Conservation (phyloP, 1,140 invertebrate genomes). For the Gryon sp. region DNA sequence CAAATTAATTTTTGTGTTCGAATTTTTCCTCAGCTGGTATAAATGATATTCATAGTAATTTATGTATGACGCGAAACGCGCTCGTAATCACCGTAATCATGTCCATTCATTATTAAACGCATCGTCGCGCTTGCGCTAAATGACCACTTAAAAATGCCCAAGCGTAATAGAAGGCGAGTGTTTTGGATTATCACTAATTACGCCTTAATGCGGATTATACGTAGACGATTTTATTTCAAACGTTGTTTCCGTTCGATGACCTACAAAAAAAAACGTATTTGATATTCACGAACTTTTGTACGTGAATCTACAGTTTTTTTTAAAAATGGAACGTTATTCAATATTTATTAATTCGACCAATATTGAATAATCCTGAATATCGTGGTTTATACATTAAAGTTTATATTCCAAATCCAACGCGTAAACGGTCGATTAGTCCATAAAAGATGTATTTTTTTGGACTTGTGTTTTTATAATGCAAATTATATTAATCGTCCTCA, state of each 20-base stretch:
- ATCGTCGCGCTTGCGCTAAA: slow-evolving; percentile 58
- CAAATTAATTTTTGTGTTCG: slow-evolving; percentile 22
- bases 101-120: slow-evolving; percentile 62
- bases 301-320: too few species aligned
- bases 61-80: slow-evolving; percentile 45
- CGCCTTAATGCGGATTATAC: slow-evolving; percentile 25
- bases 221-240: slow-evolving; percentile 26
- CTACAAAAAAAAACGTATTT: slow-evolving; percentile 26
- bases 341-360: too few species aligned
- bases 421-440: too few species aligned
- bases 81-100: slow-evolving; percentile 57
- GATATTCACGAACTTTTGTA: too few species aligned
- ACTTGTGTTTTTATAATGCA: too few species aligned
- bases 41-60: slow-evolving; percentile 29
- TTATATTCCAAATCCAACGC: too few species aligned
- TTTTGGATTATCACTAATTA: slow-evolving; percentile 49
- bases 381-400: too few species aligned
- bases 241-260: slow-evolving; percentile 34
- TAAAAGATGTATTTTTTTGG: too few species aligned
- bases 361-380: too few species aligned
- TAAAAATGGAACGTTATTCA: too few species aligned
- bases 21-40: slow-evolving; percentile 27
- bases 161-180: slow-evolving; percentile 27
- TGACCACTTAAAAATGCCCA: slow-evolving; percentile 53
- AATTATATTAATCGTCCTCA: too few species aligned